Evolutionary conservation across 2,113 vertebrate genomes (phyloP).

Genomic region (Empidonax alnorum): DNA sequence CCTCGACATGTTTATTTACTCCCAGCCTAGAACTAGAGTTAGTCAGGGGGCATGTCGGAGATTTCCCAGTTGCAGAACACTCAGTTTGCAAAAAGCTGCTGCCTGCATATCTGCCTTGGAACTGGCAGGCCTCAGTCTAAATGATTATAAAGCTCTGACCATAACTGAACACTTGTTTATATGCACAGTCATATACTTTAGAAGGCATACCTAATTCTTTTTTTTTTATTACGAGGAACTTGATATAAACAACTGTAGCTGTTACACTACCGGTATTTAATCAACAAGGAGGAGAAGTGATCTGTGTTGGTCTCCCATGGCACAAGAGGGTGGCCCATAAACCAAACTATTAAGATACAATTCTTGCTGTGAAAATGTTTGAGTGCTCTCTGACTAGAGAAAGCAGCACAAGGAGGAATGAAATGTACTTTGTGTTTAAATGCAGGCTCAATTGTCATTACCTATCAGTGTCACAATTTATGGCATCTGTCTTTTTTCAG

Average conservation of each 20-base stretch:
- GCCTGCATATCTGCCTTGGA: not conserved
- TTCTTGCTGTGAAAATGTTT: not conserved
- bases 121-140: not conserved
- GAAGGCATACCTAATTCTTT: not conserved
- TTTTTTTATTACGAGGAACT: not conserved
- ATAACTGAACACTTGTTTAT: not conserved
- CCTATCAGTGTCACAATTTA: not conserved
- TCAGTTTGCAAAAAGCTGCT: not conserved
- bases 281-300: not conserved
- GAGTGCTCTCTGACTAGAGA: not conserved
- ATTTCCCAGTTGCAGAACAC: not conserved
- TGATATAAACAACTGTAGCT: not conserved
- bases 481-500: not conserved
- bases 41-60: not conserved
- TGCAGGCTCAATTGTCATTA: not conserved
- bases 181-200: not conserved
- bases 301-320: not conserved
- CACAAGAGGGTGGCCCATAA: not conserved
- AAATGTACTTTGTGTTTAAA: not conserved
- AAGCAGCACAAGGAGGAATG: not conserved
- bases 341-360: not conserved
- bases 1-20: not conserved
- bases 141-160: not conserved
- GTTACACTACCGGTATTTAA: not conserved
- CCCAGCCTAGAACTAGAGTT: not conserved